Conservation (phyloP, 2,888 invertebrate genomes). For the Microplitis deprimator region DNA sequence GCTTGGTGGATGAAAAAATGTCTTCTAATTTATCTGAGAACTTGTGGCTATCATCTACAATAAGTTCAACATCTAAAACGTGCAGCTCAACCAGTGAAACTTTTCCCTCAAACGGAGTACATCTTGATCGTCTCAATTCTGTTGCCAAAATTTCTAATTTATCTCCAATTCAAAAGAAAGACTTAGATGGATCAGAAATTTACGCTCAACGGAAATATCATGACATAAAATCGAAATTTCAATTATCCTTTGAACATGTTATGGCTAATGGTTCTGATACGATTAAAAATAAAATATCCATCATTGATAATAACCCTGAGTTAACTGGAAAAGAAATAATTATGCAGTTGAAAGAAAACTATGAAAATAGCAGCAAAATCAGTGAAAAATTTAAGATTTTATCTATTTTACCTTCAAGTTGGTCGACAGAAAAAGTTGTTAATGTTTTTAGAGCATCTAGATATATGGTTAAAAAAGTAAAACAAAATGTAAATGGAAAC, state of each 20-base stretch:
- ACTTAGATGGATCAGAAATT: constrained; percentile 20
- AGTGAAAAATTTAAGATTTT: constrained; percentile 19
- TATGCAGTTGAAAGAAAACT: constrained; percentile 2
- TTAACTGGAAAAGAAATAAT: constrained; percentile 24
- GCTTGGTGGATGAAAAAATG: too few relatives aligned
- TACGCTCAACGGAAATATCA: constrained; percentile 15
- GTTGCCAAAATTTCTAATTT: too few relatives aligned
- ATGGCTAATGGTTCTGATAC: constrained; percentile 6
- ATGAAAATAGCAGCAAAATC: constrained; percentile 5
- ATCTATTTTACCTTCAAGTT: constrained; percentile 22
- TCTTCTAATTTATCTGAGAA: too few relatives aligned
- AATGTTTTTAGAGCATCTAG: constrained; percentile 18
- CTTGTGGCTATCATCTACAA: too few relatives aligned
- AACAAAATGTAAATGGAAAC: too few relatives aligned
- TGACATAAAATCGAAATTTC: constrained; percentile 17
- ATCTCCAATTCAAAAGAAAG: too few relatives aligned
- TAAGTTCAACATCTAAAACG: too few relatives aligned
- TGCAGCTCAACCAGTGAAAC: too few relatives aligned
- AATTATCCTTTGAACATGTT: constrained; percentile 20
- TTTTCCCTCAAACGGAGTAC: too few relatives aligned
- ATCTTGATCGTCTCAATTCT: too few relatives aligned
- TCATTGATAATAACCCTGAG: not conserved
- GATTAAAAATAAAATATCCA: constrained; percentile 5
- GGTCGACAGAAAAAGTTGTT: constrained; percentile 26
- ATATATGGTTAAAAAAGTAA: not conserved